Conservation (phyloP, 1,140 invertebrate genomes). For the Heterodera schachtii region DNA sequence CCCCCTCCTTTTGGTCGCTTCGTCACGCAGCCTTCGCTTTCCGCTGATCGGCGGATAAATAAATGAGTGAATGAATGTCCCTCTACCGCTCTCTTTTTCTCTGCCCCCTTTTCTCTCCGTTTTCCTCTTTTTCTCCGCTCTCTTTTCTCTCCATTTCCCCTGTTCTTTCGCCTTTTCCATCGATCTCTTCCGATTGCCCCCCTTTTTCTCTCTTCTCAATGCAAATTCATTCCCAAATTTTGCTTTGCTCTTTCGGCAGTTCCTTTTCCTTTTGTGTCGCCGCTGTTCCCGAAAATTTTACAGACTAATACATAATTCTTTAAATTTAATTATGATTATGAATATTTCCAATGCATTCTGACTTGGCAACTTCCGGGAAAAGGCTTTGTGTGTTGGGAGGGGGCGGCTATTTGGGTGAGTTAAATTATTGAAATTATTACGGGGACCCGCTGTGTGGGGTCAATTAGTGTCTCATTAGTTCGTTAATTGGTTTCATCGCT, state of each 20-base stretch:
- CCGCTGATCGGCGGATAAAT: too few relatives aligned
- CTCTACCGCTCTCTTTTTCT: too few relatives aligned
- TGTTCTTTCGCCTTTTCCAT: not conserved
- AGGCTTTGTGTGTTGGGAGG: conserved; percentile 52
- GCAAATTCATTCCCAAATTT: not conserved
- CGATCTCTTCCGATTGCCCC: not conserved
- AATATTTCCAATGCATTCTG: not conserved
- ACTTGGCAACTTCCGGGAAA: not conserved
- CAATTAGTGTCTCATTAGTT: too few relatives aligned
- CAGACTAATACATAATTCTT: too few relatives aligned
- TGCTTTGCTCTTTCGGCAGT: not conserved
- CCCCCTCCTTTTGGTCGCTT: not conserved
- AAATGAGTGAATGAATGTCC: too few relatives aligned
- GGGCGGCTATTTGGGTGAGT: conserved; percentile 46
- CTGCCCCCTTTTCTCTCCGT: not conserved
- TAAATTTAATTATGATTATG: not conserved
- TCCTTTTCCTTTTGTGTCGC: not conserved
- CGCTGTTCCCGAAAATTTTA: too few relatives aligned
- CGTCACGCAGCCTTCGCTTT: too few relatives aligned
- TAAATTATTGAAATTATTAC: too few relatives aligned
- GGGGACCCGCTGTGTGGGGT: too few relatives aligned
- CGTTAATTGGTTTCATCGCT: too few relatives aligned
- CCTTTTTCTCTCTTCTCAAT: not conserved
- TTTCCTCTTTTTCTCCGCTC: not conserved
- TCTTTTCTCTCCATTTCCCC: not conserved